phyloP scores from a whole-genome alignment of 2,797 vertebrate species.

The Myripristis jacobus region DNA sequence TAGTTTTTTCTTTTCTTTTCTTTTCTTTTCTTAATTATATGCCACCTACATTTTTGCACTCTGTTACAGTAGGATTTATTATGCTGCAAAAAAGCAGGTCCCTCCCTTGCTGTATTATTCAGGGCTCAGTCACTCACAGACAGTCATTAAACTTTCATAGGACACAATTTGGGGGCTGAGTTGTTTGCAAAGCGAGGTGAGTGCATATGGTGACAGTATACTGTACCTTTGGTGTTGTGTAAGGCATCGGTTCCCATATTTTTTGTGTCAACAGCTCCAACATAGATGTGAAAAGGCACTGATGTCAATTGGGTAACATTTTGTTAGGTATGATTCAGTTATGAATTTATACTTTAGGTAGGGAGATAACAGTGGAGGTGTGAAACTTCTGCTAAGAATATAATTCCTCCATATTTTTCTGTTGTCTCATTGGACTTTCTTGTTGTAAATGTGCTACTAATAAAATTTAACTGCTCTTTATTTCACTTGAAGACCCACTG shows the following conservation, averaged over 20 bases:
- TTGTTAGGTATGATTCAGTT: background rate
- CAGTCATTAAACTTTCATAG: slow-evolving; percentile 84
- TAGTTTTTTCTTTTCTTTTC: slow-evolving; percentile 26
- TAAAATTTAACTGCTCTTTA: too few relatives aligned
- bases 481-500: slow-evolving; percentile 7
- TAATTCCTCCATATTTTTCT: too few relatives aligned
- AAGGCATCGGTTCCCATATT: slow-evolving; percentile 15
- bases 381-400: too few relatives aligned
- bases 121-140: slow-evolving; percentile 81
- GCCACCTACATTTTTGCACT: slow-evolving; percentile 46
- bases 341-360: background rate
- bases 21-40: slow-evolving; percentile 50
- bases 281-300: background rate
- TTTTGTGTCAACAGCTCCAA: slow-evolving; percentile 12
- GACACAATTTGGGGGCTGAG: slow-evolving; percentile 76
- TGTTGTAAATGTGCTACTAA: too few relatives aligned
- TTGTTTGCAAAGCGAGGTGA: slow-evolving; percentile 74
- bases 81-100: slow-evolving; percentile 69
- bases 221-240: slow-evolving; percentile 57
- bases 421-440: too few relatives aligned
- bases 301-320: background rate
- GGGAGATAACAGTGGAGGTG: too few relatives aligned
- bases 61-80: slow-evolving; percentile 75
- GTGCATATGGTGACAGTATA: slow-evolving; percentile 51
- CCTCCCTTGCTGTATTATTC: slow-evolving; percentile 79